Base-by-base conservation (phyloP, 2,888 invertebrate genomes). In the Dorcus hopei region DNA sequence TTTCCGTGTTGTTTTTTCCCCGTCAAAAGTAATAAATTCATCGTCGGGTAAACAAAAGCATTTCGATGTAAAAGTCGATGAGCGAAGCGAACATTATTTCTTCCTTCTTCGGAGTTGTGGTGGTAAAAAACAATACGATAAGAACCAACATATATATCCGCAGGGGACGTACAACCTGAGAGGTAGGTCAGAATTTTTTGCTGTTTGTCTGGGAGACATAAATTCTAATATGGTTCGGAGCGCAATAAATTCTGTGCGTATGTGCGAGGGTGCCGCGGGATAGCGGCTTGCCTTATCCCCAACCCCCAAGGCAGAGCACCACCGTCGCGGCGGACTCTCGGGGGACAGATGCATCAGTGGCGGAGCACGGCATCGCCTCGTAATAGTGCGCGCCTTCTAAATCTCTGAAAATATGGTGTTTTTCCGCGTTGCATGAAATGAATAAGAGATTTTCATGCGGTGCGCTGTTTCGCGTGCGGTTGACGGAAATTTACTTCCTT, bases 341-440 rank as follows among this genome's bases (percentile, higher is more conserved):
- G 45, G 45, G 45, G 45, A 45, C 45, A 19, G 23, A 45, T 45
- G 45, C 45, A 45, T 45, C 45, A 45, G 45, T 45, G 19, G 45
- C 9, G 14, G 45, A 23, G 23, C 45, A 45, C 23, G 19, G 23
- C 14, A 23, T 45, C 45, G 45, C 23, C 14, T 23, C 45, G 23
- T 11, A 45, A 45, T 45, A 9, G 45, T 45, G 9, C 16, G 19
- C 11, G 19, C 26, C 26, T 45, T 45, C n/a, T 45, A 45, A 45
- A 11, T 45, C 45, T 9, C 11, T 9, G 45, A 45, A 45, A 45
- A 45, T 45, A 14, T 42, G 42, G 11, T 14, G 42, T 42, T 11
- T 42, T 33, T 33, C 26, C 26, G 26, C 26, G 26, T 33, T 33
- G 26, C 6, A 33, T 33, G 26, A 33, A 33, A 33, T 33, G 26